Evolutionary conservation across 2,797 vertebrate genomes (phyloP), one percentile per base, ranked within the genome.

Genomic region (Morus bassanus): DNA sequence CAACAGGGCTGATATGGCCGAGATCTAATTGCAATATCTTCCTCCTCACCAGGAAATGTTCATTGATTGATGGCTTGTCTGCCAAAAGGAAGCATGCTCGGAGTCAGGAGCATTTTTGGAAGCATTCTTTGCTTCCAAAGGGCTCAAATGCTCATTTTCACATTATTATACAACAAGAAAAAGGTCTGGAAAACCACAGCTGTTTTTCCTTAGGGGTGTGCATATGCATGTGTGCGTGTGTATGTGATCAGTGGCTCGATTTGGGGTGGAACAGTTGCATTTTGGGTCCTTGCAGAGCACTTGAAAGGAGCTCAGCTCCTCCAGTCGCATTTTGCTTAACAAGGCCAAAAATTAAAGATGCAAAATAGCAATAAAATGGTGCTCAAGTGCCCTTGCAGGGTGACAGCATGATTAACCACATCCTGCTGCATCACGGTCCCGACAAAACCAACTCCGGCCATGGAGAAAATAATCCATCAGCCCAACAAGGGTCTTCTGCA

Each of bases 191-290:
- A 51, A 82, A 51, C 30, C 43, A 30, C 48, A 50, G 53, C 25
- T 43, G 41, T 33, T 48, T 59, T 59, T 72, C 69, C 50, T 35
- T 15, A 41, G 63, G 39, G 33, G 22, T 14, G 9, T n/a, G 46
- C 4, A 1, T 25, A 10, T 11, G 19, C n/a, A 11, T 1, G 6
- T 13, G 37, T 11, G 28, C 31, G 3, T 0, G 23, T 21, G 35
- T n/a, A 7, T 18, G 13, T 8, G 60, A 35, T 15, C 7, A 5
- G 51, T 23, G 50, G 35, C 51, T 64, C 4, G 4, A 14, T 28
- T 63, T 1, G 5, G 53, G 56, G 53, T 15, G 46, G 61, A 41
- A 74, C 37, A 2, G 9, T 25, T 37, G 51, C 8, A 13, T 15
- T 45, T 37, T 12, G 37, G 59, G 46, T 14, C 15, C 30, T 46